These are phyloP conservation scores for Galaxias olidus DNA, from an alignment of 2,797 vertebrate species.

Conservation along the genomic window DNA sequence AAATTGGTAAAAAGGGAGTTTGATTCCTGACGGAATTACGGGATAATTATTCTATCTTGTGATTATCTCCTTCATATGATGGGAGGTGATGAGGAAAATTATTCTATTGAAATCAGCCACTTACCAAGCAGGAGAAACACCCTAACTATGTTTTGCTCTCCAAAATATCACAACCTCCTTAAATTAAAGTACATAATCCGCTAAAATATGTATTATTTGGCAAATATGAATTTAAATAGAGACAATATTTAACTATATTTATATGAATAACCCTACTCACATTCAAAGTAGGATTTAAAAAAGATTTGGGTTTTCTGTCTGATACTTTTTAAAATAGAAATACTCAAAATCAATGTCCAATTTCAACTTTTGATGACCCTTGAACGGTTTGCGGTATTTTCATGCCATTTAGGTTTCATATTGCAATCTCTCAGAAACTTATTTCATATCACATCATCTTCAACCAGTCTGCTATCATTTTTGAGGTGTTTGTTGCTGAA, in stretches of 20 bases:
- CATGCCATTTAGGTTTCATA: slow-evolving; percentile 31
- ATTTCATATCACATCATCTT: slow-evolving; percentile 52
- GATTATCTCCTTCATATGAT: slow-evolving; percentile 94
- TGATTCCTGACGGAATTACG: slow-evolving; percentile 98
- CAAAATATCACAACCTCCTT: slow-evolving; percentile 60
- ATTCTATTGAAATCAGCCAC: slow-evolving; percentile 82
- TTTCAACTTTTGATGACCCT: slow-evolving; percentile 36
- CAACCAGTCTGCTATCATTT: slow-evolving; percentile 54
- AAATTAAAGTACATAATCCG: slow-evolving; percentile 59
- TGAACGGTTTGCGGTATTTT: slow-evolving; percentile 35
- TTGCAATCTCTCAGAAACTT: slow-evolving; percentile 56
- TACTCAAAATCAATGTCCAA: slow-evolving; percentile 26
- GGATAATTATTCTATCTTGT: slow-evolving; percentile 98
- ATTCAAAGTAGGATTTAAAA: not conserved
- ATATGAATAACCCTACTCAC: slow-evolving; percentile 25
- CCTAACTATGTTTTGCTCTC: slow-evolving; percentile 72
- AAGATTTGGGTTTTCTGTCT: not conserved
- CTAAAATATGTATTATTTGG: slow-evolving; percentile 38
- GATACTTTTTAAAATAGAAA: not conserved
- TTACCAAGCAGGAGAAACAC: slow-evolving; percentile 75
- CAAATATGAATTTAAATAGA: slow-evolving; percentile 44
- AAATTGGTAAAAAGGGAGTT: slow-evolving; percentile 87
- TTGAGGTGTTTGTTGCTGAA: slow-evolving; percentile 76
- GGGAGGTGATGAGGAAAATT: slow-evolving; percentile 83
- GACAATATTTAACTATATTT: slow-evolving; percentile 23